Conservation (phyloP, 2,797 vertebrate genomes). For the Fistularia tabacaria region DNA sequence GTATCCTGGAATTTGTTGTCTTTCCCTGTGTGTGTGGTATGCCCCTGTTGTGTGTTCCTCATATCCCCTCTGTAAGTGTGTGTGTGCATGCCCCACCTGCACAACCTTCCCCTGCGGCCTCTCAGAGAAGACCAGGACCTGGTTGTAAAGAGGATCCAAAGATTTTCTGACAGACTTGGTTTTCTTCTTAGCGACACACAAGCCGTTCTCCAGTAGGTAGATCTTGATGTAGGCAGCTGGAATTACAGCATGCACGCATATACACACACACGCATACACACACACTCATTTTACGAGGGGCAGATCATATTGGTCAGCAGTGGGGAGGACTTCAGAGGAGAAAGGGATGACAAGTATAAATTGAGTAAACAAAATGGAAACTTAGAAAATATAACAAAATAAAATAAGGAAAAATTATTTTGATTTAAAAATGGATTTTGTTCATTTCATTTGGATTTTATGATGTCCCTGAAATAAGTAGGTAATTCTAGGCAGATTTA, state of each 20-base stretch:
- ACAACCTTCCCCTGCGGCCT: slow-evolving; percentile 95
- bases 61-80: slow-evolving; percentile 1
- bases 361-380: too few relatives aligned
- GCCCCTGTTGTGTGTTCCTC: slow-evolving; percentile 2
- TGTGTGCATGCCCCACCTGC: slow-evolving; percentile 77
- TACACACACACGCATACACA: slow-evolving; percentile 8
- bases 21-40: not conserved
- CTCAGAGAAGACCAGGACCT: slow-evolving; percentile 94
- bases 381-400: too few relatives aligned
- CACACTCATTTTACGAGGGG: not conserved
- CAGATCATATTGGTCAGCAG: too few relatives aligned
- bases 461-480: too few relatives aligned
- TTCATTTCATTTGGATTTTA: too few relatives aligned
- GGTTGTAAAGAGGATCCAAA: slow-evolving; percentile 94
- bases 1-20: too few relatives aligned
- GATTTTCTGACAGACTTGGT: slow-evolving; percentile 96
- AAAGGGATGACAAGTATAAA: too few relatives aligned
- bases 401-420: too few relatives aligned
- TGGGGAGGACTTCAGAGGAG: too few relatives aligned
- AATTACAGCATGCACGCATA: slow-evolving; percentile 27
- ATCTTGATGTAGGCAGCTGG: slow-evolving; percentile 97
- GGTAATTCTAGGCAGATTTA: too few relatives aligned
- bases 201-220: slow-evolving; percentile 92
- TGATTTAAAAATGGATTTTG: too few relatives aligned
- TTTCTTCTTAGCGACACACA: slow-evolving; percentile 96